Percentiles rank a stretch among this genome's conserved stretches.
These are phyloP conservation scores for Coccyzus lansbergi DNA, from an alignment of 2,797 vertebrate genomes.

Conservation along the genomic window DNA sequence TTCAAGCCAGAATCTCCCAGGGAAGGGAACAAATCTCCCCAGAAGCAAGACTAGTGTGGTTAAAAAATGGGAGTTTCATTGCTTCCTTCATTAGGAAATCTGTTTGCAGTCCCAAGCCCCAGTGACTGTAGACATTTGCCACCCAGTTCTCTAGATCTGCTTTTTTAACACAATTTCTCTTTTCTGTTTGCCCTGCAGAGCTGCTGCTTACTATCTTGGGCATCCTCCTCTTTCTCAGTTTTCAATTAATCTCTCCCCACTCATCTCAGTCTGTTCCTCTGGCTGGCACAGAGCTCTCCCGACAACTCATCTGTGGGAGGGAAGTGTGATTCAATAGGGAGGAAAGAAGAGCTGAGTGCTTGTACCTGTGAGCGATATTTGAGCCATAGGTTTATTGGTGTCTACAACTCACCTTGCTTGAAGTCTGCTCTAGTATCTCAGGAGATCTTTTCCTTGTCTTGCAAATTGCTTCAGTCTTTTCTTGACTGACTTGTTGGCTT, in stretches of 20 bases:
- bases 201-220: slow-evolving; percentile 15
- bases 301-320: not conserved
- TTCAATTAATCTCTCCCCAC: slow-evolving; percentile 40
- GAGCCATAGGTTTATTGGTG: not conserved
- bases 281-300: not conserved
- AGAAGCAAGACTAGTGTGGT: not conserved
- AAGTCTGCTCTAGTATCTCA: not conserved
- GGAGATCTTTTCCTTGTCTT: not conserved
- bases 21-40: not conserved
- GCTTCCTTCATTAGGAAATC: not conserved
- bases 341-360: not conserved
- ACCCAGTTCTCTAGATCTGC: not conserved
- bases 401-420: not conserved
- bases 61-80: not conserved
- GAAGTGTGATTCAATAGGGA: not conserved
- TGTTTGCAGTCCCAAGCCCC: not conserved
- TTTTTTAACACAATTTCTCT: slow-evolving; percentile 9
- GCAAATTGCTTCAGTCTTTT: not conserved
- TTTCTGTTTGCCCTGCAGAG: slow-evolving; percentile 40
- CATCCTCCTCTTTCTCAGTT: slow-evolving; percentile 43
- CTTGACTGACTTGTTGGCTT: not conserved
- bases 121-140: not conserved
- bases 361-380: not conserved
- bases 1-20: too few relatives aligned
- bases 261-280: slow-evolving; percentile 29